Conservation (phyloP, 2,797 vertebrate species). For the Lateolabrax maculatus region DNA sequence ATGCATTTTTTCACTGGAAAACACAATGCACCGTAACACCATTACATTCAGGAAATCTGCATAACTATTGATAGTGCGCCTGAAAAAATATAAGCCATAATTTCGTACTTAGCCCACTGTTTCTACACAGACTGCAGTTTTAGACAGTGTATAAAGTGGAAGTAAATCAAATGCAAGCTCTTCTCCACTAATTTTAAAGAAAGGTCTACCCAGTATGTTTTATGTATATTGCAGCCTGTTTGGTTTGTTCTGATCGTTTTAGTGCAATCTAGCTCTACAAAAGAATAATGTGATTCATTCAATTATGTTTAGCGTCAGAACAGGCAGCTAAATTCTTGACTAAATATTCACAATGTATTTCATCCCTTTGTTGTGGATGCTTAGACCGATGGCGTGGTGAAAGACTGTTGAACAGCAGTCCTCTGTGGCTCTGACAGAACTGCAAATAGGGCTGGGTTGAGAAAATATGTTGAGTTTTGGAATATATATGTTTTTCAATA, state of each 20-base stretch:
- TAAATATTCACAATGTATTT: constrained; percentile 71
- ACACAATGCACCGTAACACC: constrained; percentile 26
- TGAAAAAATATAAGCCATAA: constrained; percentile 41
- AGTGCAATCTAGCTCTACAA: constrained; percentile 22
- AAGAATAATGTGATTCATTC: constrained; percentile 50
- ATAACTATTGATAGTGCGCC: constrained; percentile 28
- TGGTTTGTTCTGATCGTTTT: constrained; percentile 39
- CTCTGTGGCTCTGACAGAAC: constrained; percentile 18
- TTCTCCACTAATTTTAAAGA: constrained; percentile 10
- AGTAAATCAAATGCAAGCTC: constrained; percentile 24
- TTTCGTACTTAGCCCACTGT: background rate
- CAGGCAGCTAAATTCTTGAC: constrained; percentile 56
- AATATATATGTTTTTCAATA: background rate
- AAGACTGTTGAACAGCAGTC: constrained; percentile 30
- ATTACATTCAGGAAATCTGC: constrained; percentile 50
- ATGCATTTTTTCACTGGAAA: constrained; percentile 11
- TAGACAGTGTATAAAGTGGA: background rate
- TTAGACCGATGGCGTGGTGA: constrained; percentile 56
- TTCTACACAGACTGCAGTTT: constrained; percentile 20
- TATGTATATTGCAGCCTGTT: constrained; percentile 20
- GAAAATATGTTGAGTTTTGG: constrained; percentile 11
- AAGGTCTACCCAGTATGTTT: constrained; percentile 17
- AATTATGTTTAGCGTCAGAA: constrained; percentile 53
- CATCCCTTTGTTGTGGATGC: constrained; percentile 50
- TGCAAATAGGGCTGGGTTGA: constrained; percentile 11